Evolutionary conservation across 2,888 invertebrate species (phyloP), one percentile per base, ranked within the genome.

Genomic region (Latrodectus hesperus): DNA sequence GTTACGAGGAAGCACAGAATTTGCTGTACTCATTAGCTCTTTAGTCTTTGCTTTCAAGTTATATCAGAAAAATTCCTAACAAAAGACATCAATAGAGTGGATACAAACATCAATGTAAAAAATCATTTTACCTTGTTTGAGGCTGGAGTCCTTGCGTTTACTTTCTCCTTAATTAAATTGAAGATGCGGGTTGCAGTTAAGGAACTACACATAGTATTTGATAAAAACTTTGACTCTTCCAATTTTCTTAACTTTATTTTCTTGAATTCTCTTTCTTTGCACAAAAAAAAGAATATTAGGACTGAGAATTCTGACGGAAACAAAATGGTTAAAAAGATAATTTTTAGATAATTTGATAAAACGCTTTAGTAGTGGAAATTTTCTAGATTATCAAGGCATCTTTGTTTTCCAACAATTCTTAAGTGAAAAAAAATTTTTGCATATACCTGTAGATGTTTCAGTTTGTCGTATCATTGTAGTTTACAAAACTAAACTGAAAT

Each of bases 101-200:
- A 60, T 16, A 16, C 12, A 60, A 60, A 12, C 12, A 16, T n/a
- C 10, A 11, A 60, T 6, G n/a, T 12, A 60, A 60, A 16, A 60
- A 12, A 60, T 60, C n/a, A 60, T 60, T 60, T 60, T 5, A 60
- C 60, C n/a, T 60, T 9, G 60, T 16, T 12, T 16, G n/a, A 60
- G n/a, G 11, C 14, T 60, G n/a, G n/a, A 60, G 60, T n/a, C 60
- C 60, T 16, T 6, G 10, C 60, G 60, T 60, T 60, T 60, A 51
- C 16, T 67, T 67, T 68, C 12, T 9, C 68, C 68, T 53, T 77
- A 77, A 77, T 77, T 77, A 77, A 77, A 77, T 77, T 77, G 67
- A 53, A 77, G 77, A 77, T 77, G 77, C 77, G 67, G 77, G 60
- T 52, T 68, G 51, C 17, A 71, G 51, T 49, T n/a, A 71, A 49